phyloP scores from a whole-genome alignment of 2,113 vertebrate species.

The Pedetes capensis region DNA sequence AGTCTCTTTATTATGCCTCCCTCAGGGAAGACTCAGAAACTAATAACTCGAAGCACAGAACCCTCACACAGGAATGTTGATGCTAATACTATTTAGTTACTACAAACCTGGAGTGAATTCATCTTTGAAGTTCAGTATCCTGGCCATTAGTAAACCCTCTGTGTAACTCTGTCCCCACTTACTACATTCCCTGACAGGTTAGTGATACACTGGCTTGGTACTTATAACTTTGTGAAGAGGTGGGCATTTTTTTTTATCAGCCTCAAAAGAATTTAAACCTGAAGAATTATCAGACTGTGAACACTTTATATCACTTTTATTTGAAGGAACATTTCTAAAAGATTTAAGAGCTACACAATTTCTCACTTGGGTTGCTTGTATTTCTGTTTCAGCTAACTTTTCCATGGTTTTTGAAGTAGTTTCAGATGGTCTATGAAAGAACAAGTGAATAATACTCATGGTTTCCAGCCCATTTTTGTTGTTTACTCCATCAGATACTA shows the following conservation, averaged over 20 bases:
- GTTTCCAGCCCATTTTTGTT: not conserved
- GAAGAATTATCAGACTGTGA: conserved; percentile 42
- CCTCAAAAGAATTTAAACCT: conserved; percentile 48
- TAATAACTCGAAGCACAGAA: not conserved
- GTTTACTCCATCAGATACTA: not conserved
- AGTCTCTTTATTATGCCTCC: not conserved
- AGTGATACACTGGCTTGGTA: not conserved
- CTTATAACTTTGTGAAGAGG: conserved; percentile 51
- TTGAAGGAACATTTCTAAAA: conserved; percentile 62
- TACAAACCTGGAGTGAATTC: not conserved
- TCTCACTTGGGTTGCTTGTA: conserved; percentile 21
- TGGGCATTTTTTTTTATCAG: conserved; percentile 45
- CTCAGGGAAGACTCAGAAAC: not conserved
- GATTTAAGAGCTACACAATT: conserved; percentile 49
- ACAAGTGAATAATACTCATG: conserved; percentile 9
- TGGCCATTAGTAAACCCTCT: not conserved
- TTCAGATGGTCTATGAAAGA: conserved; percentile 5
- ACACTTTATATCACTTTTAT: conserved; percentile 35
- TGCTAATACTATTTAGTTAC: not conserved
- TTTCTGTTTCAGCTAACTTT: conserved; percentile 50
- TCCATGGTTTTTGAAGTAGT: not conserved
- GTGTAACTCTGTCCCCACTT: not conserved
- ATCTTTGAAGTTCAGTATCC: not conserved
- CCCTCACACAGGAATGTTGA: not conserved
- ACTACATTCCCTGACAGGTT: not conserved